These are phyloP conservation scores for fruit fly (Drosophila melanogaster) DNA, from an alignment of 1,140 invertebrate genomes.

Conservation along the genomic window Release_6_plus_ISO1_MT NT_037436.4:15639001-15639500, in stretches of 20 bases:
- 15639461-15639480: background rate
- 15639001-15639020: constrained; percentile 37
- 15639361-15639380: background rate
- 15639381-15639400: background rate
- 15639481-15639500: background rate
- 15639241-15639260: constrained; percentile 49
- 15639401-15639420: background rate
- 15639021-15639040: constrained; percentile 44
- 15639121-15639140: constrained; percentile 27
- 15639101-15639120: constrained; percentile 57
- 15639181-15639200: constrained; percentile 62
- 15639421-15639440: too few species aligned
- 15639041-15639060: constrained; percentile 63
- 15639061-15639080: constrained; percentile 81
- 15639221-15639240: constrained; percentile 49
- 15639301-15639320: constrained; percentile 1
- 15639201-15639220: constrained; percentile 50
- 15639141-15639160: constrained; percentile 42
- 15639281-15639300: constrained; percentile 24
- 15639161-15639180: constrained; percentile 75
- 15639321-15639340: background rate
- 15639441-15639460: too few species aligned
- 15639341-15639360: background rate
- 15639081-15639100: constrained; percentile 72
- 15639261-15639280: constrained; percentile 31